Evolutionary conservation across 2,797 vertebrate genomes (phyloP).

Genomic region (Pipistrellus kuhlii): DNA sequence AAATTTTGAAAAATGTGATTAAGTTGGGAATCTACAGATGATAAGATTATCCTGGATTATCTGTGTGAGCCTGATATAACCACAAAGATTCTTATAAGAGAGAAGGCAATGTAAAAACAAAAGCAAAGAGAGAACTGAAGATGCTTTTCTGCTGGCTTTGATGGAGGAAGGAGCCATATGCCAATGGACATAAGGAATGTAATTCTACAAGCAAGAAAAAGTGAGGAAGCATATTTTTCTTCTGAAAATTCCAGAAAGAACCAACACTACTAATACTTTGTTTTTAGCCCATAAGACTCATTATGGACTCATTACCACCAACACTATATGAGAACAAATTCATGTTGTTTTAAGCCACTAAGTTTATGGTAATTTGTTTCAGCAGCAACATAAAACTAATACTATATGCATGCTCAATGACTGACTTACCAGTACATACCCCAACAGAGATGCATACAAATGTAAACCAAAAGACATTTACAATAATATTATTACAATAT

Average conservation of each 20-base stretch:
- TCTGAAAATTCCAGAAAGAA: background rate
- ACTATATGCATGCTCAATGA: background rate
- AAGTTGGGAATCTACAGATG: background rate
- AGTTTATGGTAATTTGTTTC: background rate
- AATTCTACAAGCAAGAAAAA: background rate
- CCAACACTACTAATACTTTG: background rate
- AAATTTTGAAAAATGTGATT: background rate
- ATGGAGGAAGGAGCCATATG: background rate
- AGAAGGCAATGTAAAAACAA: background rate
- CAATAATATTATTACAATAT: background rate
- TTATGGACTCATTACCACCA: background rate
- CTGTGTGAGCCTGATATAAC: background rate
- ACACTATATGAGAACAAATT: background rate
- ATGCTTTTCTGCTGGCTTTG: background rate
- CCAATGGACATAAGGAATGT: background rate
- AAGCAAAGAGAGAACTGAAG: background rate
- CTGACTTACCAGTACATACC: background rate
- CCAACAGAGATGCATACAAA: background rate
- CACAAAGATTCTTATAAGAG: background rate
- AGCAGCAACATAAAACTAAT: conserved; percentile 21
- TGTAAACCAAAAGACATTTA: background rate
- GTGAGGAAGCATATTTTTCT: background rate
- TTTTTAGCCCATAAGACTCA: background rate
- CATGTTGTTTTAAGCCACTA: background rate
- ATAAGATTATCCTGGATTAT: background rate